Conservation (phyloP, 2,113 vertebrate genomes). For the Prionailurus bengalensis region DNA sequence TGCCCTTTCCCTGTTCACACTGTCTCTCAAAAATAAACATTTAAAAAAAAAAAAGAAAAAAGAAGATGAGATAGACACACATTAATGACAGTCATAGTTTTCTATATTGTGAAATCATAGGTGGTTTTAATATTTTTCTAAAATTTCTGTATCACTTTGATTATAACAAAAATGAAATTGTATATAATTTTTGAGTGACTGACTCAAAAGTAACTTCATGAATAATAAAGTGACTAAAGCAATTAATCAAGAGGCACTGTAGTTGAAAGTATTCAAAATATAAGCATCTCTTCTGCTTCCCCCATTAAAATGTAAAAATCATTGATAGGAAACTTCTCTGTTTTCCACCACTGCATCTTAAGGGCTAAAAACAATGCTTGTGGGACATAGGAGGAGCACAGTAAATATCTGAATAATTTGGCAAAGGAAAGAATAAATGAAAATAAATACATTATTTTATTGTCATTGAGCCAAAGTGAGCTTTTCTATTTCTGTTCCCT, state of each 20-base stretch:
- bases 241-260: not conserved
- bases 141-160: not conserved
- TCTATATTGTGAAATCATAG: not conserved
- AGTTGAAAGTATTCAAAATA: not conserved
- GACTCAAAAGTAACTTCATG: constrained; percentile 21
- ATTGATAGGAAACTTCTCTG: not conserved
- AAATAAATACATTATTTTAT: not conserved
- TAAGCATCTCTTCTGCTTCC: not conserved
- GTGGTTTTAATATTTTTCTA: constrained; percentile 10
- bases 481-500: not conserved
- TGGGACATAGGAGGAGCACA: not conserved
- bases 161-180: not conserved
- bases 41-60: not conserved
- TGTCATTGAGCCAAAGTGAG: not conserved
- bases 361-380: not conserved
- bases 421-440: not conserved
- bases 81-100: not conserved
- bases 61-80: not conserved
- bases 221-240: not conserved
- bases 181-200: not conserved
- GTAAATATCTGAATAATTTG: not conserved
- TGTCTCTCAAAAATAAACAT: too few relatives aligned
- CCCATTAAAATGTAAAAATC: not conserved
- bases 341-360: not conserved
- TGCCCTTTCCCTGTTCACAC: too few relatives aligned